Evolutionary conservation across 2,888 invertebrate species (phyloP).

Genomic region (Marasmarcha lunaedactyla): DNA sequence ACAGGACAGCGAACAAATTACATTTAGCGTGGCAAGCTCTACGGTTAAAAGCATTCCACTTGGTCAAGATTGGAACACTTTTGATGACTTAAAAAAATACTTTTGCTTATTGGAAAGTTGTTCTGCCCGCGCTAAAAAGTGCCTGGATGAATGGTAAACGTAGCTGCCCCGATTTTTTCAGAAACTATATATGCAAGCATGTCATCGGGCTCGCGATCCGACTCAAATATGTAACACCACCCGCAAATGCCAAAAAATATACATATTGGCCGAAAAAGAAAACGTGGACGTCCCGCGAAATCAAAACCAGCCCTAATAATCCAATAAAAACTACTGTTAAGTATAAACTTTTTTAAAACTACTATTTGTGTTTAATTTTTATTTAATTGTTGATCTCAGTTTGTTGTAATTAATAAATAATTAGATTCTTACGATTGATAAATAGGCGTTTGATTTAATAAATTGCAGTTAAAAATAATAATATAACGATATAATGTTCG

Average conservation of each 20-base stretch:
- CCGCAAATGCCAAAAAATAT: not conserved
- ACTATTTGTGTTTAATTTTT: too few relatives aligned
- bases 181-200: constrained; percentile 7
- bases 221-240: too few relatives aligned
- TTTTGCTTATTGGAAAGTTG: constrained; percentile 5
- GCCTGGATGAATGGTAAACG: constrained; percentile 3
- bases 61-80: constrained; percentile 3
- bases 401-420: too few relatives aligned
- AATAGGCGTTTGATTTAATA: too few relatives aligned
- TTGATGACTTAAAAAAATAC: constrained; percentile 4
- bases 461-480: too few relatives aligned
- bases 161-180: constrained; percentile 6
- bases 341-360: too few relatives aligned
- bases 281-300: not conserved
- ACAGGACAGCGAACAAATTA: constrained; percentile 3
- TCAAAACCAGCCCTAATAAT: not conserved
- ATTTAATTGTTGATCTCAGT: too few relatives aligned
- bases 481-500: too few relatives aligned
- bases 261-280: not conserved
- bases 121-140: not conserved
- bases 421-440: too few relatives aligned
- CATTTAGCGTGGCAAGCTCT: not conserved
- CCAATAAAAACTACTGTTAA: too few relatives aligned
- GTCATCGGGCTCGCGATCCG: not conserved
- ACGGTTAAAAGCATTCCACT: constrained; percentile 2